Percentiles rank a stretch among this genome's conserved stretches.
phyloP scores from a whole-genome alignment of 2,113 vertebrate species.

The Microcebus griseorufus region DNA sequence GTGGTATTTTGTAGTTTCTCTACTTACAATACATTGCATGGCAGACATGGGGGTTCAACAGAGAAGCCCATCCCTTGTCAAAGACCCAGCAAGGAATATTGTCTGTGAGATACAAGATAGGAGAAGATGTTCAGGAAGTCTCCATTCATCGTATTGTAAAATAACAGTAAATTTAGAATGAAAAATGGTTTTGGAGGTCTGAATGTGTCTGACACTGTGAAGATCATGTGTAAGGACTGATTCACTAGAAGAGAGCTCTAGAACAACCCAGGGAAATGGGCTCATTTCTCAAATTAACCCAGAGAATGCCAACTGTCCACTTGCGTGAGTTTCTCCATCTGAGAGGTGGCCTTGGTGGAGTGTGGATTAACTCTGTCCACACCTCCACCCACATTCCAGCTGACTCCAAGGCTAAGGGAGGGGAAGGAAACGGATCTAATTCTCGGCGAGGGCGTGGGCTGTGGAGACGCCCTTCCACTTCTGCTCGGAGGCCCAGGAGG shows the following conservation, averaged over 20 bases:
- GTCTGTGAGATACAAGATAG: not conserved
- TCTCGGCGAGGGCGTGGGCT: not conserved
- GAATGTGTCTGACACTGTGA: not conserved
- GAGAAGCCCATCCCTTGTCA: not conserved
- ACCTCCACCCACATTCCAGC: not conserved
- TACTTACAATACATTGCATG: not conserved
- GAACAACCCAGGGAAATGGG: not conserved
- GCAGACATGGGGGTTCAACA: not conserved
- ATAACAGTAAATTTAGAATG: not conserved
- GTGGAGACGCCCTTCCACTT: not conserved
- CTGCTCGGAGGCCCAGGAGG: not conserved
- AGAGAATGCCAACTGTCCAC: not conserved
- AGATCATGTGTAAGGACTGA: not conserved
- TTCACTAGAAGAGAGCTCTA: not conserved
- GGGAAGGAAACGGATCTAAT: not conserved
- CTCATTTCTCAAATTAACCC: not conserved
- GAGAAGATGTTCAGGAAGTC: not conserved
- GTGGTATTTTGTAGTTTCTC: not conserved
- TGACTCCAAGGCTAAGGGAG: not conserved
- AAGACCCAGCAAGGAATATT: not conserved
- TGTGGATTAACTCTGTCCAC: not conserved
- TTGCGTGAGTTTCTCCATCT: not conserved
- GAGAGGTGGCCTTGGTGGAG: not conserved
- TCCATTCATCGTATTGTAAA: not conserved
- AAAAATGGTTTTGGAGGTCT: not conserved